These are phyloP conservation scores for Macaca nemestrina DNA, from an alignment of 2,113 vertebrate species.

Conservation along the genomic window DNA sequence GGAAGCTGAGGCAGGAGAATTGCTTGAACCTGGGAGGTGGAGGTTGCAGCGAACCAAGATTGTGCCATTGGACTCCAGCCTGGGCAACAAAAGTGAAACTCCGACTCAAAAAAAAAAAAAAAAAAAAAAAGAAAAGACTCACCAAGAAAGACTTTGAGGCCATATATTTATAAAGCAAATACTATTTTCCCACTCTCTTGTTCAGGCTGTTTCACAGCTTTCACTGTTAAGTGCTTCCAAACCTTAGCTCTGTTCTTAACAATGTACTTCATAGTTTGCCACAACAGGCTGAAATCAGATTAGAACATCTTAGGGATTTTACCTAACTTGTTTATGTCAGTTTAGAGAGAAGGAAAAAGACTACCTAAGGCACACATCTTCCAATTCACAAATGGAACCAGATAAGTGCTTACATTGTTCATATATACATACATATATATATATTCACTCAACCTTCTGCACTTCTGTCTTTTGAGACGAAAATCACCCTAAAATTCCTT, in stretches of 20 bases:
- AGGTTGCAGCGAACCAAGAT: too few species aligned
- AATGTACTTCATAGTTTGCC: neutral
- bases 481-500: neutral
- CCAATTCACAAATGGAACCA: neutral
- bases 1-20: too few species aligned
- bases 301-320: neutral
- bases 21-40: too few species aligned
- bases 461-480: neutral
- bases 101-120: too few species aligned
- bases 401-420: neutral
- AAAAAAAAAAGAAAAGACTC: too few species aligned
- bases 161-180: neutral
- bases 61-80: too few species aligned
- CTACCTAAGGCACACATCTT: neutral
- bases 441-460: neutral
- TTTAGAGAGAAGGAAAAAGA: neutral
- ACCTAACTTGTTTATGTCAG: neutral
- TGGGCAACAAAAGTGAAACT: too few species aligned
- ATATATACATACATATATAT: neutral
- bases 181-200: neutral
- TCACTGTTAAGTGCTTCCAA: neutral
- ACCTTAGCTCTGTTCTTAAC: neutral
- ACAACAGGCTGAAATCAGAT: conserved; percentile 1
- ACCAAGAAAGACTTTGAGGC: neutral
- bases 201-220: neutral